phyloP scores from a whole-genome alignment of 2,113 vertebrate genomes.

The Daboia siamensis region DNA sequence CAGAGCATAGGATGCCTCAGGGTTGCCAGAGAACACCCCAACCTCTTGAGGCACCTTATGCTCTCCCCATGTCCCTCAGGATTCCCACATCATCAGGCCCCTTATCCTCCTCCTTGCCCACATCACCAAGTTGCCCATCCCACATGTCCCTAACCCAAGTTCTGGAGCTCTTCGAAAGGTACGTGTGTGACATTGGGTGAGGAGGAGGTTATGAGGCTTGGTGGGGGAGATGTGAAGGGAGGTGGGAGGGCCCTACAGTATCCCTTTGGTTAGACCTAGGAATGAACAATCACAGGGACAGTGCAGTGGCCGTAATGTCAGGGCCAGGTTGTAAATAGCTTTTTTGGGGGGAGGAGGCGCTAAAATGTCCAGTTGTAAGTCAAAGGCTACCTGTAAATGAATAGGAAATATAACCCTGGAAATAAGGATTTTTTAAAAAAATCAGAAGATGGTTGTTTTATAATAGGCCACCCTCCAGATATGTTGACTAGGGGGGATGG shows the following conservation, averaged over 20 bases:
- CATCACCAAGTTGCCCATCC: background rate
- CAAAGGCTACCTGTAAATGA: background rate
- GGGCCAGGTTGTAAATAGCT: background rate
- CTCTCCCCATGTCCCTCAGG: background rate
- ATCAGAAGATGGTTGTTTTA: background rate
- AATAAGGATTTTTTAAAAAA: background rate
- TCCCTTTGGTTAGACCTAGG: background rate
- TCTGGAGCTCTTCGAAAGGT: background rate
- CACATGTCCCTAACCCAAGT: background rate
- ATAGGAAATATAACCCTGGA: background rate
- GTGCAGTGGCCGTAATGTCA: background rate
- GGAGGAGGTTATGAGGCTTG: background rate
- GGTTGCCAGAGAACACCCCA: background rate
- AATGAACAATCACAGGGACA: background rate
- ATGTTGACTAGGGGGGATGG: background rate
- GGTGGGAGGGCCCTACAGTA: background rate
- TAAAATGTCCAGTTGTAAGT: background rate
- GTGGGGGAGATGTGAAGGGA: background rate
- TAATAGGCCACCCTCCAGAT: background rate
- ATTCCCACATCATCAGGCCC: background rate
- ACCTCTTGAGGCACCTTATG: background rate
- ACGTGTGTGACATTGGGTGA: background rate
- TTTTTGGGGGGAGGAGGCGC: background rate
- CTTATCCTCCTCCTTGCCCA: background rate
- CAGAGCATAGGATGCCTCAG: background rate